phyloP scores from a whole-genome alignment of 2,797 vertebrate genomes.

The Eurystomus glaucurus region DNA sequence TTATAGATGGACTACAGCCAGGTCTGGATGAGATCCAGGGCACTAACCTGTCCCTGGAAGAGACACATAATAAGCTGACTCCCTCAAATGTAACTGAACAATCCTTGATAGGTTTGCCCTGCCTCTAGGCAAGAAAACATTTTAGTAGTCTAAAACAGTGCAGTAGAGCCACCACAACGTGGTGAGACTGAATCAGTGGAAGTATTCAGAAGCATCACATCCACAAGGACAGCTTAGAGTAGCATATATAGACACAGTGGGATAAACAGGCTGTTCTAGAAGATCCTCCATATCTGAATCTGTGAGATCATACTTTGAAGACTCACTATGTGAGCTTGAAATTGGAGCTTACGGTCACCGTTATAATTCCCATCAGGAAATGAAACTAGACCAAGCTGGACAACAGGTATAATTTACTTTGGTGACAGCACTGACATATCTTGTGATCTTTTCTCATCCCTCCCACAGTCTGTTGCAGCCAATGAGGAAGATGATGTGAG shows the following conservation, averaged over 20 bases:
- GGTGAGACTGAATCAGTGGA: not conserved
- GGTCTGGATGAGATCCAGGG: conserved; percentile 17
- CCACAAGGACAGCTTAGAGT: not conserved
- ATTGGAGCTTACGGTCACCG: not conserved
- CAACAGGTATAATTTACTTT: conserved; percentile 70
- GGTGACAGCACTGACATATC: conserved; percentile 60
- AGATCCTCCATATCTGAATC: not conserved
- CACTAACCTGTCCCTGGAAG: conserved; percentile 37
- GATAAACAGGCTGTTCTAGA: not conserved
- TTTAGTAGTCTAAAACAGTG: not conserved
- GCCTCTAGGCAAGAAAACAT: not conserved
- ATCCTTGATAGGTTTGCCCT: not conserved
- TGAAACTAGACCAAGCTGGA: conserved; percentile 5
- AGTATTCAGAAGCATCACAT: not conserved
- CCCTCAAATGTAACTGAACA: not conserved
- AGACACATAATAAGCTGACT: not conserved
- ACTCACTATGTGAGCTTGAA: conserved; percentile 10
- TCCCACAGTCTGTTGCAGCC: conserved; percentile 48
- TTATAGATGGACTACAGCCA: not conserved
- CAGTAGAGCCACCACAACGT: not conserved
- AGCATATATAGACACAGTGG: not conserved
- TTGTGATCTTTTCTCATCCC: conserved; percentile 63
- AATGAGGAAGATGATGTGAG: conserved; percentile 73
- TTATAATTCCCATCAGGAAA: conserved; percentile 28
- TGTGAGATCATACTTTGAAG: not conserved